These are phyloP conservation scores for Drosophila triauraria DNA, from an alignment of 1,140 invertebrate genomes.

Conservation along the genomic window DNA sequence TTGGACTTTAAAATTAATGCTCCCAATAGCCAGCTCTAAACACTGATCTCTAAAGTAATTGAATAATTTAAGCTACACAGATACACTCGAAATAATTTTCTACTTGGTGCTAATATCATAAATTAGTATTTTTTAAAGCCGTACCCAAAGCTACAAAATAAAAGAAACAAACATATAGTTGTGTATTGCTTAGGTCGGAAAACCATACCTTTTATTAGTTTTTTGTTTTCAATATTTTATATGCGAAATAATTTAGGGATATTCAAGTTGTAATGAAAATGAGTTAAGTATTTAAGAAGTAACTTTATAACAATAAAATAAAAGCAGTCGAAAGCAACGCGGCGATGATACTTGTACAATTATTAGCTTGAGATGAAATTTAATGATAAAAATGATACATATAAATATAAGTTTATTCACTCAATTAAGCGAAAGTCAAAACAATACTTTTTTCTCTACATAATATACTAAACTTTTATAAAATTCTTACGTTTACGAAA, in stretches of 20 bases:
- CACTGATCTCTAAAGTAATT: too few relatives aligned
- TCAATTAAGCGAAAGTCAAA: conserved; percentile 40
- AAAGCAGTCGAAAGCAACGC: conserved; percentile 6
- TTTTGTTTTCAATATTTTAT: conserved; percentile 20
- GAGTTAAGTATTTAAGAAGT: background rate
- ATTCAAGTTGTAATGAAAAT: conserved; percentile 19
- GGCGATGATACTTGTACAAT: conserved; percentile 7
- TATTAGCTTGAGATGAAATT: background rate
- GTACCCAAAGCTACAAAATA: background rate
- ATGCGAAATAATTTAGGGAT: conserved; percentile 13
- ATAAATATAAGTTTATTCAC: conserved; percentile 12
- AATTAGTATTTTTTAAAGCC: too few relatives aligned
- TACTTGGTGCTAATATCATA: background rate
- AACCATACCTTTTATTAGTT: conserved; percentile 22
- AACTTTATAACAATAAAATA: conserved; percentile 18
- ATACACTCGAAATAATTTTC: too few relatives aligned
- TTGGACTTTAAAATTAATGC: too few relatives aligned
- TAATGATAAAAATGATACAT: conserved; percentile 8
- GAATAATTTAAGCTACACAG: too few relatives aligned
- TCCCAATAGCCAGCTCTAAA: too few relatives aligned
- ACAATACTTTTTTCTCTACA: conserved; percentile 27
- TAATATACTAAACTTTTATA: conserved; percentile 30
- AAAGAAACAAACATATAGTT: background rate
- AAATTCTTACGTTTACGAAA: conserved; percentile 23
- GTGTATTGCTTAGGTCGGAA: conserved; percentile 11